Evolutionary conservation across 2,797 vertebrate species (phyloP), one percentile per base, ranked within the genome.

Genomic region (Pseudomugil gertrudae): DNA sequence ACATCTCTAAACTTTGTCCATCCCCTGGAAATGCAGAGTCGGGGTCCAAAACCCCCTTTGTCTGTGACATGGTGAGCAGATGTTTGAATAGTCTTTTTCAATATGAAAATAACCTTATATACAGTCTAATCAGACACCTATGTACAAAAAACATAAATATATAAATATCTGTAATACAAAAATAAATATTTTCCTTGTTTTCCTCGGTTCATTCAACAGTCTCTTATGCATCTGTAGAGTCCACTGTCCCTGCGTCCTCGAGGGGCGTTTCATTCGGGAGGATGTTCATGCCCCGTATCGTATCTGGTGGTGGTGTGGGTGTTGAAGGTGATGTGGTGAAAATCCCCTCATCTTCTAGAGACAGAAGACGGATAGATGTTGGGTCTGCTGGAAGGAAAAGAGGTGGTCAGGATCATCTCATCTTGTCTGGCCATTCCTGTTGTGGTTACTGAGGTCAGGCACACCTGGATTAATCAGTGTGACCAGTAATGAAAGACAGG

Each of bases 151-250:
- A 92, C 93, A 98, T 98, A 99, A 98, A 99, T 99, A 99, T 95
- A 99, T 98, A 99, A 98, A 99, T 99, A 91, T 91, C 91, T 94
- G 93, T 96, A 91, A 96, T 99, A 99, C 94, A 99, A 99, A 99
- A 99, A 99, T 99, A 99, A 98, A 99, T 97, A 98, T 92, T 90
- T 93, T 93, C 92, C 65, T 78, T 72, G 64, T 80, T 84, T 76
- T 85, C 43, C 83, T 81, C 90, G 69, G 63, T 72, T 72, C 59
- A 59, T 81, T 63, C 24, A 72, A 81, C 67, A 87, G 85, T 91
- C 74, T 90, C 27, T 92, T 66, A 94, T 85, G 86, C 90, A 51
- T 93, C 89, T 40, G 87, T 82, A 29, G 84, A 69, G 75, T 77
- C 75, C 50, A 68, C 59, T 9, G 79, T 87, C 81, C 78, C 76